Evolutionary conservation across 2,113 vertebrate genomes (phyloP).

Genomic region (Neomonachus schauinslandi): DNA sequence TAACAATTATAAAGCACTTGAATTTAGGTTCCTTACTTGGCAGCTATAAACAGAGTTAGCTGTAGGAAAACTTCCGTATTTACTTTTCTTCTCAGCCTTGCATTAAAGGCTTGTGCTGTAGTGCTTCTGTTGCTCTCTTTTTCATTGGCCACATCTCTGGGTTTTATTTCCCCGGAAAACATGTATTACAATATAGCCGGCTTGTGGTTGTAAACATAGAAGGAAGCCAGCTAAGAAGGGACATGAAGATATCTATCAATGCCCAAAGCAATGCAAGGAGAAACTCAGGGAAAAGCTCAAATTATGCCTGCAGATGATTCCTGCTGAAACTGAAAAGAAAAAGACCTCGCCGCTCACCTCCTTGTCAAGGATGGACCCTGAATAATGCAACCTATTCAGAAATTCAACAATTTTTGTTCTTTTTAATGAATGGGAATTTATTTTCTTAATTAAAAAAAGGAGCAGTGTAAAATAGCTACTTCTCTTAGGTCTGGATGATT

Average conservation of each 20-base stretch:
- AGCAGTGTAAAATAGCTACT: not conserved
- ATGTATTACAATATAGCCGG: not conserved
- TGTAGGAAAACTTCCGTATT: conserved; percentile 73
- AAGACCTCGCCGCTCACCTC: not conserved
- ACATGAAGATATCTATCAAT: not conserved
- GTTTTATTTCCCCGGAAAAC: conserved; percentile 47
- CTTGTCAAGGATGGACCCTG: not conserved
- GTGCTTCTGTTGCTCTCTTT: not conserved
- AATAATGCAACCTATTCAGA: not conserved
- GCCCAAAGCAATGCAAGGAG: not conserved
- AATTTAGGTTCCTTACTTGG: conserved; percentile 77
- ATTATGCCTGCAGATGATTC: not conserved
- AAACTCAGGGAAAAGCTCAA: not conserved
- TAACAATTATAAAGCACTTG: conserved; percentile 74
- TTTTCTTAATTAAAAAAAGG: not conserved
- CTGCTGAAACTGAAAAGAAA: not conserved
- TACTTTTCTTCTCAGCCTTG: conserved; percentile 18
- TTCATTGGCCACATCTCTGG: not conserved
- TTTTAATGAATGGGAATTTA: not conserved
- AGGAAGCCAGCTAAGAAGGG: not conserved
- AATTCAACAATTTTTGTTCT: not conserved
- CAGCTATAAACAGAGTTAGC: conserved; percentile 68
- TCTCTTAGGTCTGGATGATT: not conserved
- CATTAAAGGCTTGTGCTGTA: not conserved
- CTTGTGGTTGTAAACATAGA: conserved; percentile 5